A percentile compares a stretch with the other conserved stretches of the same genome.
Conservation (phyloP, 2,888 invertebrate genomes). For the Sinodicranocentrus sp. region DNA sequence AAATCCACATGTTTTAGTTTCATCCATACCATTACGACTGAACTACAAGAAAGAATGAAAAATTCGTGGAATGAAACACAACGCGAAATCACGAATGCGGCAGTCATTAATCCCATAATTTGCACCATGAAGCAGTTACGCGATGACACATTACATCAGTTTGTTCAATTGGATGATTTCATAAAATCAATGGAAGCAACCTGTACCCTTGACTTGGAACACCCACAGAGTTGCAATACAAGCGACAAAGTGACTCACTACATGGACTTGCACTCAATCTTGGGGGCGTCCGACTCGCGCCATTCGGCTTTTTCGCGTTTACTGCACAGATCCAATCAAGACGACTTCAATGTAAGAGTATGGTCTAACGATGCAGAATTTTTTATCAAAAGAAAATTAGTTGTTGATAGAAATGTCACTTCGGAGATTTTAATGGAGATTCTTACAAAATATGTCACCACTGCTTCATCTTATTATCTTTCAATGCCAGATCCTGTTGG, state of each 20-base stretch:
- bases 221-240: too few species aligned
- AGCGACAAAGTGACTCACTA: too few species aligned
- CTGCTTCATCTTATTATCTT: slow-evolving; percentile 12
- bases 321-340: neutral
- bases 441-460: neutral
- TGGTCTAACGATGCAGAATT: slow-evolving; percentile 44
- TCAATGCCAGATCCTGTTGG: slow-evolving; percentile 25
- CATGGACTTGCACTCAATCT: too few species aligned
- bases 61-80: slow-evolving; percentile 22
- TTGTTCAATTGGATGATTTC: too few species aligned
- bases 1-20: slow-evolving; percentile 14
- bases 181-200: too few species aligned
- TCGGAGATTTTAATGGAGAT: slow-evolving; percentile 15
- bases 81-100: too few species aligned
- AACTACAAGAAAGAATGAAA: slow-evolving; percentile 9
- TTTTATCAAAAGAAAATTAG: neutral
- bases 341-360: neutral
- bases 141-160: too few species aligned
- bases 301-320: too few species aligned
- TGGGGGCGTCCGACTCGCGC: too few species aligned
- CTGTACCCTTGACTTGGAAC: too few species aligned
- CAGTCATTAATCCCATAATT: too few species aligned
- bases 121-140: too few species aligned
- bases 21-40: slow-evolving; percentile 3
- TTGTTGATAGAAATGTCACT: neutral